A percentile compares a stretch with the other conserved stretches of the same genome.
Conservation (phyloP, 1,140 invertebrate species). For the Drosophila nigromelanica region DNA sequence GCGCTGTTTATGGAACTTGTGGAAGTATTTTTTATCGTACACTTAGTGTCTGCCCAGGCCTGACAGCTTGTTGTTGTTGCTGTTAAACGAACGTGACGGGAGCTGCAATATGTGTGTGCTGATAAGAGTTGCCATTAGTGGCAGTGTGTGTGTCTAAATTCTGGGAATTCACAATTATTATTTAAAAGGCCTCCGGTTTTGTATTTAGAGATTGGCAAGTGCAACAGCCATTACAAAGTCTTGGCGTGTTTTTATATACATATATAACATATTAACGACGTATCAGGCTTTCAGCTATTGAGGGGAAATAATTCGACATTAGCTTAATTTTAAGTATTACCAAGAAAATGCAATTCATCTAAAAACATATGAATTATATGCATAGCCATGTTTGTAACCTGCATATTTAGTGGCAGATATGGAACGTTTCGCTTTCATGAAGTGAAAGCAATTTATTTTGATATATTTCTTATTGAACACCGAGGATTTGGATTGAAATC, state of each 20-base stretch:
- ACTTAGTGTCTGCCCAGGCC: not conserved
- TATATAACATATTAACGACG: not conserved
- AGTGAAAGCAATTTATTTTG: no score
- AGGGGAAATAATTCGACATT: no score
- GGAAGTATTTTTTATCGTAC: slow-evolving; percentile 20
- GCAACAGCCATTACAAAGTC: not conserved
- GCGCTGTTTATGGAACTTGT: slow-evolving; percentile 15
- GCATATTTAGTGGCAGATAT: no score
- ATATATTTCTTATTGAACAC: no score
- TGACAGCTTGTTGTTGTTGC: slow-evolving; percentile 3
- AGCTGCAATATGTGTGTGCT: slow-evolving; percentile 7
- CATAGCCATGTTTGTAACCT: no score
- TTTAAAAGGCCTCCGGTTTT: slow-evolving; percentile 4
- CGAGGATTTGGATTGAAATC: no score
- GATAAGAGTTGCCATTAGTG: slow-evolving; percentile 10
- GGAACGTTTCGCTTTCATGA: no score
- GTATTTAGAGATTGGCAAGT: slow-evolving; percentile 2
- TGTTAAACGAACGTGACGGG: slow-evolving; percentile 21
- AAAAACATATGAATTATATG: no score
- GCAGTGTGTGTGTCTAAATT: slow-evolving; percentile 4
- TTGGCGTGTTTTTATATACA: not conserved
- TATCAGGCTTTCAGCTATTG: no score
- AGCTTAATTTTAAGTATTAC: no score
- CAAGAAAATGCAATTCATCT: no score
- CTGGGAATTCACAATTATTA: slow-evolving; percentile 30